Evolutionary conservation across 1,140 invertebrate species (phyloP).

Genomic region (Drosophila equinoxialis): DNA sequence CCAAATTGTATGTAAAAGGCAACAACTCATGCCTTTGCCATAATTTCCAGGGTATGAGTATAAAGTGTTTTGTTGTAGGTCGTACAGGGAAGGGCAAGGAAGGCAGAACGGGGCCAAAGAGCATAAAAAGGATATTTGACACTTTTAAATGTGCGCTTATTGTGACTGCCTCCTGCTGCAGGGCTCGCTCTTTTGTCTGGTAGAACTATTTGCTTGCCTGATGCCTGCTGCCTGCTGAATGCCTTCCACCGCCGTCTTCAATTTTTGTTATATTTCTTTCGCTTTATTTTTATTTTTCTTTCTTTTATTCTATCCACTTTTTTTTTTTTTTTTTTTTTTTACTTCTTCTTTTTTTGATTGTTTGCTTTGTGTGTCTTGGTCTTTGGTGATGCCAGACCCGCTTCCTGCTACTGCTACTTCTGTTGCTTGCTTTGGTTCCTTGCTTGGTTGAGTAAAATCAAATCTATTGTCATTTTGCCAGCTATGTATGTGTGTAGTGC

Average conservation of each 20-base stretch:
- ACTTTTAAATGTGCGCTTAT: slow-evolving; percentile 82
- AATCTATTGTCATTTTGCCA: slow-evolving; percentile 80
- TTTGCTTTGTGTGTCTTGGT: slow-evolving; percentile 78
- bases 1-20: too few relatives aligned
- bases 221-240: slow-evolving; percentile 33
- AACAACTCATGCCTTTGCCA: not conserved
- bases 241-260: slow-evolving; percentile 64
- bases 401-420: slow-evolving; percentile 15
- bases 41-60: slow-evolving; percentile 41
- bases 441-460: slow-evolving; percentile 64
- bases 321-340: slow-evolving; percentile 24
- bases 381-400: slow-evolving; percentile 51
- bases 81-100: slow-evolving; percentile 15
- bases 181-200: slow-evolving; percentile 63
- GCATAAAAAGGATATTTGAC: slow-evolving; percentile 82
- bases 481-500: slow-evolving; percentile 30
- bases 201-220: slow-evolving; percentile 63
- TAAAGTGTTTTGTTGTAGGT: slow-evolving; percentile 74
- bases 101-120: slow-evolving; percentile 56
- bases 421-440: not conserved
- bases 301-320: slow-evolving; percentile 70
- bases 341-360: slow-evolving; percentile 56
- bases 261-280: slow-evolving; percentile 79
- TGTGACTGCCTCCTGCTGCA: slow-evolving; percentile 54
- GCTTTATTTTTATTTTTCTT: slow-evolving; percentile 49